phyloP scores from a whole-genome alignment of 2,797 vertebrate species.

The Ataeniobius toweri region DNA sequence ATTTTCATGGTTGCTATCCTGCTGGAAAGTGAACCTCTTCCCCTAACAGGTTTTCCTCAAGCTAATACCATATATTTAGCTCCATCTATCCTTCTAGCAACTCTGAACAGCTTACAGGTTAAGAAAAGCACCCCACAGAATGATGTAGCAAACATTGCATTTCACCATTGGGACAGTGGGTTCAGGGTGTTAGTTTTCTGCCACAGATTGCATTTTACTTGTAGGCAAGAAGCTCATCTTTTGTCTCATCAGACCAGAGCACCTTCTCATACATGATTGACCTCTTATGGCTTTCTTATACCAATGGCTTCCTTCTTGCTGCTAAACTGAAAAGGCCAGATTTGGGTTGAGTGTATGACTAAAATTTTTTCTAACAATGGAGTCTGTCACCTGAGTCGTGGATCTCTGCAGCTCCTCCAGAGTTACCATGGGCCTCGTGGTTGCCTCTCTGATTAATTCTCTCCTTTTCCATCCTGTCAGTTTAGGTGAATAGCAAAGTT shows the following conservation, averaged over 20 bases:
- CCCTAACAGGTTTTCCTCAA: neutral
- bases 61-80: neutral
- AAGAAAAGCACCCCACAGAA: neutral
- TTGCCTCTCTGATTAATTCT: too few relatives aligned
- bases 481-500: too few relatives aligned
- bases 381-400: too few relatives aligned
- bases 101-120: neutral
- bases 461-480: too few relatives aligned
- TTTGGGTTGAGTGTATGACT: neutral
- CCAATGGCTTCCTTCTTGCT: neutral
- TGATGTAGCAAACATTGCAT: neutral
- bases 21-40: too few relatives aligned
- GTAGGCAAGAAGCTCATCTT: neutral
- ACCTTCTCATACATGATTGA: too few relatives aligned
- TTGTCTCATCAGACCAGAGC: neutral
- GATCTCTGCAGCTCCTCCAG: neutral
- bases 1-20: too few relatives aligned
- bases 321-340: neutral
- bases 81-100: neutral
- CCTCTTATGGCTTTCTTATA: neutral
- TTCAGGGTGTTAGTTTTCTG: neutral
- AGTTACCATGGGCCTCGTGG: too few relatives aligned
- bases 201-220: neutral
- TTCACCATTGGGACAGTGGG: neutral
- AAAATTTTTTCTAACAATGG: neutral